Percentiles rank a stretch among this genome's conserved stretches.
Conservation (phyloP, 30 jellyfish, hydroid and myxozoan species). For the Turritopsis rubra region DNA sequence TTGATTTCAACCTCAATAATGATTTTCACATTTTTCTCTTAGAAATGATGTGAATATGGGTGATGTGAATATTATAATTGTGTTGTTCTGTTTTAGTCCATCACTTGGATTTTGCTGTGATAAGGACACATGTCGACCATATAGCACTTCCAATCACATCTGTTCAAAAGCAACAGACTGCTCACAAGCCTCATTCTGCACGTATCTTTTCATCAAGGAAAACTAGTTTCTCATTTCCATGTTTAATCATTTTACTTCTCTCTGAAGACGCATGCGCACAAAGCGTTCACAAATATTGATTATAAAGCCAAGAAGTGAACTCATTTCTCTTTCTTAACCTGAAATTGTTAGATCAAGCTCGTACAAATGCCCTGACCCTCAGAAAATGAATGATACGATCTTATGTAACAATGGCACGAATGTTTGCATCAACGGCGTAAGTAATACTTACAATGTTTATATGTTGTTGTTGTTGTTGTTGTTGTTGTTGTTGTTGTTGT, state of each 20-base stretch:
- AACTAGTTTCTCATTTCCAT: background rate
- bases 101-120: conserved; percentile 73
- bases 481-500: no score
- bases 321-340: background rate
- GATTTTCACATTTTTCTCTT: no score
- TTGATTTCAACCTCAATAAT: background rate
- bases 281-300: no score
- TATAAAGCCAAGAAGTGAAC: background rate
- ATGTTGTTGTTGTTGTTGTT: no score
- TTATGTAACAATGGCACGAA: conserved; percentile 51
- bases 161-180: conserved; percentile 65
- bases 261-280: no score
- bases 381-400: conserved; percentile 30
- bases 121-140: conserved; percentile 33
- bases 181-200: conserved; percentile 42
- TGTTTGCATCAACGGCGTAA: conserved; percentile 80
- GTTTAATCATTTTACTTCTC: background rate
- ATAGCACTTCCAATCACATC: background rate
- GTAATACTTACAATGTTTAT: no score
- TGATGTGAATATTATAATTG: background rate
- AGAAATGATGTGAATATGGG: background rate
- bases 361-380: conserved; percentile 64
- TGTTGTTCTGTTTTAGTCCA: conserved; percentile 32
- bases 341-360: background rate
- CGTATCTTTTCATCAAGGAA: conserved; percentile 42